Base-by-base conservation (phyloP, 2,888 invertebrate species). In the Melolontha melolontha region DNA sequence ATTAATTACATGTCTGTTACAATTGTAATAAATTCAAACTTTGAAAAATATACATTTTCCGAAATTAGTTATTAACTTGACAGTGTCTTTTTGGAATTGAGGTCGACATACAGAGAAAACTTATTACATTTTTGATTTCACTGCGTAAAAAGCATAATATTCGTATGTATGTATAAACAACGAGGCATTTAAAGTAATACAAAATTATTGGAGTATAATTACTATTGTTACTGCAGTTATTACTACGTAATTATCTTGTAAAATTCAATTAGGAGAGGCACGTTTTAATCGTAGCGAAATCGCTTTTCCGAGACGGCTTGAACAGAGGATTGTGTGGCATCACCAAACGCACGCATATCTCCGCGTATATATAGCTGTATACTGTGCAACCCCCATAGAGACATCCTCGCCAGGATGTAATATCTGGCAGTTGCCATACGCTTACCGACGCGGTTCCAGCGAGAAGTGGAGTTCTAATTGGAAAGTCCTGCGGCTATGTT, bases 381-480 rank as follows among this genome's bases (percentile, higher is more conserved):
- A 57, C 47, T 54, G 44, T 44, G 16, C 59, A 34, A 12, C 29
- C 29, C n/a, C 59, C 59, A 59, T 44, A 59, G 59, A 59, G 59
- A 59, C 59, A 59, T 59, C 17, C 44, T 59, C 34, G 59, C 59
- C 39, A 59, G 68, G 62, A 68, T 68, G 68, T 57, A 68, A 68
- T 68, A 68, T 68, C 64, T 68, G 64, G 68, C 65, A 64, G 64
- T 68, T 68, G 68, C 65, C 68, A 68, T 68, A 68, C 68, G 68
- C 65, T 65, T 42, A 57, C 57, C 64, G 65, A 57, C 57, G 57
- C 49, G 57, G 64, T 50, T 64, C 47, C 59, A 64, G 59, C 62
- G 64, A 64, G 68, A 68, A 68, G 68, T 68, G 68, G 68, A 68
- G 68, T 65, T 68, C 68, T 68, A 68, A 68, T 68, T 68, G 68